phyloP scores from a whole-genome alignment of 2,888 invertebrate genomes.

The Sceliomorpha sp. region DNA sequence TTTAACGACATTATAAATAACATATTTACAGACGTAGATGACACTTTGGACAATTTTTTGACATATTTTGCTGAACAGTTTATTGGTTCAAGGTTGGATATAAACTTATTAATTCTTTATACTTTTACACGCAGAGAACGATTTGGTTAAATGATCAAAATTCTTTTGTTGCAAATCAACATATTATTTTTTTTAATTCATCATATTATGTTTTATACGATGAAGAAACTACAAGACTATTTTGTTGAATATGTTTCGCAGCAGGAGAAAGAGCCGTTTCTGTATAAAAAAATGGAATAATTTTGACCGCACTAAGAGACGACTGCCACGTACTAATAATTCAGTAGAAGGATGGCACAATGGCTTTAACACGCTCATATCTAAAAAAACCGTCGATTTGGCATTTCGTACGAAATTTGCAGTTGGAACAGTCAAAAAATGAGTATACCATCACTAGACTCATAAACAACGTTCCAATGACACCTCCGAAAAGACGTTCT shows the following conservation, averaged over 20 bases:
- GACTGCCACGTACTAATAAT: slow-evolving; percentile 6
- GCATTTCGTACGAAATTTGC: too few species aligned
- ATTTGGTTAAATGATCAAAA: slow-evolving; percentile 1
- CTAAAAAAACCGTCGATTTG: too few species aligned
- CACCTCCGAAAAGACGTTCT: too few species aligned
- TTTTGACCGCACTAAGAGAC: background rate
- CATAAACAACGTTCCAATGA: too few species aligned
- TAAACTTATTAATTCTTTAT: slow-evolving; percentile 1
- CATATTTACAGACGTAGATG: background rate
- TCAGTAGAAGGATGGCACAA: slow-evolving; percentile 16
- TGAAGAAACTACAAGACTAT: too few species aligned
- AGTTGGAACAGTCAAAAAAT: too few species aligned
- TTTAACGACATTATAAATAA: background rate
- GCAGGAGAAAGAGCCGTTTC: background rate
- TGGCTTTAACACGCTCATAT: slow-evolving; percentile 1
- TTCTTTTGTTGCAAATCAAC: background rate
- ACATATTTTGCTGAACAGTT: slow-evolving; percentile 3
- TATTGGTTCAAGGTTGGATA: slow-evolving; percentile 3
- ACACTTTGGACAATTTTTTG: background rate
- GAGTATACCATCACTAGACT: too few species aligned
- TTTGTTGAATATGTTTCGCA: too few species aligned
- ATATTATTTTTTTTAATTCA: background rate
- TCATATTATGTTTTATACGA: background rate
- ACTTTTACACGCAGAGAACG: too few species aligned
- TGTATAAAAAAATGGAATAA: slow-evolving; percentile 1